A percentile compares a stretch with the other conserved stretches of the same genome.
Conservation (phyloP, 2,888 invertebrate genomes). For the Aphodius sticticus region DNA sequence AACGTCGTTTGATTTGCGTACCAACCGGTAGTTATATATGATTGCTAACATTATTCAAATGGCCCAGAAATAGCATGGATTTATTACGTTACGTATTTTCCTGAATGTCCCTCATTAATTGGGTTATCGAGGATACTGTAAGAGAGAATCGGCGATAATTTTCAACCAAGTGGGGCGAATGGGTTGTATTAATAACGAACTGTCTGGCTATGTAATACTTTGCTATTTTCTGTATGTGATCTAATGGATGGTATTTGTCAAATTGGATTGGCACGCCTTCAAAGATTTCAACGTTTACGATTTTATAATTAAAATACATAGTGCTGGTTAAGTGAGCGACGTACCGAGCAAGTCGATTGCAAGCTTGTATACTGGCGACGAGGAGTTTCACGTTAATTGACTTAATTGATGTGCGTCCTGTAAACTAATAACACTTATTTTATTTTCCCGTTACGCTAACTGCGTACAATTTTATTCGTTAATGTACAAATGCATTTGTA, state of each 20-base stretch:
- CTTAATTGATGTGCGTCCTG: background rate
- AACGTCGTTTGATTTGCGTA: background rate
- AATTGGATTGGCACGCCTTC: conserved; percentile 4
- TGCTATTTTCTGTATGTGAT: conserved; percentile 4
- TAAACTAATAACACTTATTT: background rate
- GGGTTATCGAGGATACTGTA: background rate
- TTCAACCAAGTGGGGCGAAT: background rate
- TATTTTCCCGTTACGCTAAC: background rate
- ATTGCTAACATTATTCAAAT: background rate
- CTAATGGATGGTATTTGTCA: conserved; percentile 4
- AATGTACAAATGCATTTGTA: too few relatives aligned
- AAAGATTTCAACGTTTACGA: conserved; percentile 4
- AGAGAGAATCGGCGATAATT: background rate
- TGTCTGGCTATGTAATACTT: background rate
- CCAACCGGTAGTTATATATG: background rate
- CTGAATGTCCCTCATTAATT: background rate
- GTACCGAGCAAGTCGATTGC: background rate
- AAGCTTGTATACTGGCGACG: background rate
- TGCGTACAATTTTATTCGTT: too few relatives aligned
- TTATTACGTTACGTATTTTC: background rate
- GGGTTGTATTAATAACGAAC: background rate
- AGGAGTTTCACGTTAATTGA: background rate
- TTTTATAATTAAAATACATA: conserved; percentile 4
- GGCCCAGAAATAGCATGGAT: background rate
- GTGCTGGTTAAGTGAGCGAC: background rate